Evolutionary conservation across 64 coral and sea anemone genomes (phyloP).

Genomic region (Stichodactyla helianthus): DNA sequence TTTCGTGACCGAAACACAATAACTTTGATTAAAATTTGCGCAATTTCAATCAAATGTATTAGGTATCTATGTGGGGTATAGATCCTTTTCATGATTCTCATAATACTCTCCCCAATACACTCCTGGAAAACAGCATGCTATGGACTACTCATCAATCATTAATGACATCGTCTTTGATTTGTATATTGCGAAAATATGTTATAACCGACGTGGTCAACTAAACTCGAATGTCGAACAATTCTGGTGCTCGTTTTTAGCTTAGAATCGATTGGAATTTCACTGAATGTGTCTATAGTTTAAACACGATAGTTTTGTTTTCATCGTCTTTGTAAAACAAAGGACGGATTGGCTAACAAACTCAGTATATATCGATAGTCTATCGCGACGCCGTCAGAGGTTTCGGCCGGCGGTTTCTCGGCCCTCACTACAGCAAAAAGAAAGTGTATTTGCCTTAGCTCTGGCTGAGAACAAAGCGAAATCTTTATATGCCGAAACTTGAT

Average conservation of each 20-base stretch:
- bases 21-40: not conserved
- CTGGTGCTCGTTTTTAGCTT: not conserved
- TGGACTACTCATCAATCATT: slow-evolving; percentile 9
- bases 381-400: not conserved
- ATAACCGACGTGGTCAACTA: not conserved
- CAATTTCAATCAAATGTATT: slow-evolving; percentile 6
- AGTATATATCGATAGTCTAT: no score
- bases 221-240: not conserved
- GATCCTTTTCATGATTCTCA: not conserved
- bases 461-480: not conserved
- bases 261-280: no score
- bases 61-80: not conserved
- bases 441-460: not conserved
- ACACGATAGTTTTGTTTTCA: no score
- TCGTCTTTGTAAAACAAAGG: not conserved
- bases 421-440: not conserved
- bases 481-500: not conserved
- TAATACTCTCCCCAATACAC: slow-evolving; percentile 4
- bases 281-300: no score
- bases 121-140: slow-evolving; percentile 12
- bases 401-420: not conserved
- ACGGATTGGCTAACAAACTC: not conserved
- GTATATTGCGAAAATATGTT: not conserved
- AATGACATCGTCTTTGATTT: not conserved
- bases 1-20: slow-evolving; percentile 7